A percentile compares a stretch with the other conserved stretches of the same genome.
These are phyloP conservation scores for Pampusana beccarii DNA, from an alignment of 2,113 vertebrate species.

Conservation along the genomic window DNA sequence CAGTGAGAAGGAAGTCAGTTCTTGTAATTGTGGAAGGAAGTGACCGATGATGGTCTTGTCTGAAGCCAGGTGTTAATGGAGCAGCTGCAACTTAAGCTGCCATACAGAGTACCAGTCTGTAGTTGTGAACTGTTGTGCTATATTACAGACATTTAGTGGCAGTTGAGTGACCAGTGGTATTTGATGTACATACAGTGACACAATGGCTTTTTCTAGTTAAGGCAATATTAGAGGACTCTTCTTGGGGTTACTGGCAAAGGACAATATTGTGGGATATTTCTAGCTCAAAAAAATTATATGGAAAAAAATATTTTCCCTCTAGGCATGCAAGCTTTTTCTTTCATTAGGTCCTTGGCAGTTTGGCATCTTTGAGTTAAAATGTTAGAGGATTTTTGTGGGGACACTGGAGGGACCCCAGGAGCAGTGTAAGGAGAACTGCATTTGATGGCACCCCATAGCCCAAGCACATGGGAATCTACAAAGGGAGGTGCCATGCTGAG, in stretches of 20 bases:
- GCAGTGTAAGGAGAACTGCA: background rate
- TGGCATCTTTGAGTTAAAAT: background rate
- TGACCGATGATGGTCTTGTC: background rate
- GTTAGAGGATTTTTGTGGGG: background rate
- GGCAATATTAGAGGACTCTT: background rate
- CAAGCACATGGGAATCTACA: background rate
- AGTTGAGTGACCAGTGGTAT: background rate
- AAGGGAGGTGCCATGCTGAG: background rate
- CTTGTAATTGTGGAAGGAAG: background rate
- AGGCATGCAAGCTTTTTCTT: accelerated
- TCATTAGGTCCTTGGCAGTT: background rate
- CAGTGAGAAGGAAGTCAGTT: background rate
- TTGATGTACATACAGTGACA: background rate
- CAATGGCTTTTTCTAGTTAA: background rate
- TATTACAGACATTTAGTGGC: background rate
- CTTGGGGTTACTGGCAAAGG: background rate
- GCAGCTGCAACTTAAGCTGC: background rate
- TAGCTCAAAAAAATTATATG: background rate
- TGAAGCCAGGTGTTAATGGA: background rate
- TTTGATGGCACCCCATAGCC: background rate
- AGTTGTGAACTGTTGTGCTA: background rate
- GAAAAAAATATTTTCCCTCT: background rate
- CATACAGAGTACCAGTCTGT: background rate
- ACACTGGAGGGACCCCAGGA: background rate
- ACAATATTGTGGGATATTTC: background rate